Base-by-base conservation (phyloP, 2,797 vertebrate species). In the Anniella stebbinsi region DNA sequence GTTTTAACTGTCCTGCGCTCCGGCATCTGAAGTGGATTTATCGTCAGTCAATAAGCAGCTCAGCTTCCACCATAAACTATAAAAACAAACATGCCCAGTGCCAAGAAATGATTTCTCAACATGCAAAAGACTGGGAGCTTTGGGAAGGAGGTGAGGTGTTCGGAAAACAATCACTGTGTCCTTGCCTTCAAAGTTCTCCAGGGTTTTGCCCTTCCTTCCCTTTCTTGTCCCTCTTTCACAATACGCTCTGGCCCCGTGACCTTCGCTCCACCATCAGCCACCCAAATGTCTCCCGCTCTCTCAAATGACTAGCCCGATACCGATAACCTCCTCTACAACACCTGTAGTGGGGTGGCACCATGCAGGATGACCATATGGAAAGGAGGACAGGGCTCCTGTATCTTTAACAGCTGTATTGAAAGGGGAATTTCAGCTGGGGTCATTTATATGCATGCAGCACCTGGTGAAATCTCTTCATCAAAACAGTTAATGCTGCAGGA, bases 221-320 rank as follows among this genome's bases (percentile, higher is more conserved):
- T 11, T 63, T 77, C 60, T 77, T 21, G 85, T 28, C 48, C 36
- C 69, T 80, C 51, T 73, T 81, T 83, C 25, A 17, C 36, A 80
- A 9, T 21, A 57, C n/a, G 33, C 17, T 25, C 60, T 21, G 3
- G 21, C 21, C 21, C 60, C 21, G 15, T 63, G 60, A 63, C 51
- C 38, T 60, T 86, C 75, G 11, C 30, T 60, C 17, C 9, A 30
- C 51, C 17, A 6, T 36, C 70, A 80, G 78, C 30, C 33, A 54
- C 78, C 78, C 33, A 57, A n/a, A n/a, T 6, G 12, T 8, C 18
- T 41, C 51, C 54, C 41, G 70, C 13, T 60, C 36, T 75, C 13
- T 60, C 76, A 88, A 78, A 90, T 30, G 21, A 88, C 70, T 92
- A 13, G 63, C 41, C 87, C 89, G n/a, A n/a, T n/a, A n/a, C n/a